phyloP scores from a whole-genome alignment of 2,888 invertebrate genomes.

The Heliconius erato region DNA sequence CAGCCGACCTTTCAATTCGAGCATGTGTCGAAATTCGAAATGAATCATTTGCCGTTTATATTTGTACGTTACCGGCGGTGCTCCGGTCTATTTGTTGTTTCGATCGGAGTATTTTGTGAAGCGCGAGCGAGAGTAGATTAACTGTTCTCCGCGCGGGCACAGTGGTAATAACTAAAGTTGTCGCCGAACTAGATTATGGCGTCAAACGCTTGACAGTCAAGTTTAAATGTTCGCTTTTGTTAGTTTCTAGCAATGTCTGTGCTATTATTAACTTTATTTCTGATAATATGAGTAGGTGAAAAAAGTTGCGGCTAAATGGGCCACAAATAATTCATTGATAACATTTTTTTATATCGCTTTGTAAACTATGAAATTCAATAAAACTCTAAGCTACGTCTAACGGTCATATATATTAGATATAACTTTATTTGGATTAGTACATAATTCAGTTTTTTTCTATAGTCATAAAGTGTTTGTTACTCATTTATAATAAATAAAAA shows the following conservation, averaged over 20 bases:
- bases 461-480: no score
- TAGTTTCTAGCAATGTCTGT: neutral
- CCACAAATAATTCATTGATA: no score
- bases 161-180: constrained; percentile 35
- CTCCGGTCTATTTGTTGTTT: constrained; percentile 59
- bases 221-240: constrained; percentile 10
- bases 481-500: no score
- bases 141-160: constrained; percentile 48
- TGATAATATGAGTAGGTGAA: neutral
- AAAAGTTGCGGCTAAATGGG: neutral
- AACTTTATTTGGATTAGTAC: neutral
- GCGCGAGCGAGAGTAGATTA: constrained; percentile 50
- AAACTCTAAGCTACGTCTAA: no score
- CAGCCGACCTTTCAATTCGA: constrained; percentile 83
- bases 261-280: neutral
- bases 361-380: neutral
- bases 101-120: constrained; percentile 57
- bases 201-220: constrained; percentile 4
- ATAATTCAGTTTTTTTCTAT: neutral
- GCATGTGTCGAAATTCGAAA: constrained; percentile 83
- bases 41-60: constrained; percentile 82
- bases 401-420: neutral
- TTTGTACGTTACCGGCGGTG: constrained; percentile 67
- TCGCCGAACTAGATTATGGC: constrained; percentile 19
- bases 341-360: neutral